Evolutionary conservation across 2,797 vertebrate genomes (phyloP).

Genomic region (Anguilla pacifica): DNA sequence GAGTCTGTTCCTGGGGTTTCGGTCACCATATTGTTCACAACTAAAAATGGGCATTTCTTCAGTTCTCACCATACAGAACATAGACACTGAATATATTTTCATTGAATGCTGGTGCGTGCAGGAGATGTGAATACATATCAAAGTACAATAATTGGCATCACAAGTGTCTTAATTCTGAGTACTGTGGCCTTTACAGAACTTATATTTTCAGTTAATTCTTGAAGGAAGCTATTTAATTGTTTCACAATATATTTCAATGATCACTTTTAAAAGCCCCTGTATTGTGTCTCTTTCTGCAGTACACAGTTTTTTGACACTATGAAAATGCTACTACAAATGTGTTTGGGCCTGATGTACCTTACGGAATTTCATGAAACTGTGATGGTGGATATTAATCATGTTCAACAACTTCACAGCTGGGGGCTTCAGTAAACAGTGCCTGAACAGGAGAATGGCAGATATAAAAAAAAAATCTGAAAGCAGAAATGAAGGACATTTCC

Average conservation of each 20-base stretch:
- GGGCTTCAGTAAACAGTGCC: too few relatives aligned
- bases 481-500: too few relatives aligned
- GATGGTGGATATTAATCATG: background rate
- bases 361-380: background rate
- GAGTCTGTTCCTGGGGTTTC: background rate
- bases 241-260: background rate
- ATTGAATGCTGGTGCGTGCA: background rate
- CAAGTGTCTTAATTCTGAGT: background rate
- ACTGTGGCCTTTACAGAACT: background rate
- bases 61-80: slow-evolving; percentile 9
- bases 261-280: background rate
- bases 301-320: background rate
- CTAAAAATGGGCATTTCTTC: slow-evolving; percentile 7
- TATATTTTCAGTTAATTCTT: background rate
- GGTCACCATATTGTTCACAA: background rate
- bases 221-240: background rate
- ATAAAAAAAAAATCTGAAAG: too few relatives aligned
- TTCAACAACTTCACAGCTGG: background rate
- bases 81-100: too few relatives aligned
- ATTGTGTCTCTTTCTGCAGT: background rate
- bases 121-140: background rate
- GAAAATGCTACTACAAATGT: background rate
- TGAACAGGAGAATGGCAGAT: too few relatives aligned
- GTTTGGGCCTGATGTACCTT: background rate
- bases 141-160: background rate